Percentiles rank a stretch among this genome's conserved stretches.
Evolutionary conservation across 53 echinoderm and acorn worm genomes (phyloP).

Genomic region (Zoroaster sp.): DNA sequence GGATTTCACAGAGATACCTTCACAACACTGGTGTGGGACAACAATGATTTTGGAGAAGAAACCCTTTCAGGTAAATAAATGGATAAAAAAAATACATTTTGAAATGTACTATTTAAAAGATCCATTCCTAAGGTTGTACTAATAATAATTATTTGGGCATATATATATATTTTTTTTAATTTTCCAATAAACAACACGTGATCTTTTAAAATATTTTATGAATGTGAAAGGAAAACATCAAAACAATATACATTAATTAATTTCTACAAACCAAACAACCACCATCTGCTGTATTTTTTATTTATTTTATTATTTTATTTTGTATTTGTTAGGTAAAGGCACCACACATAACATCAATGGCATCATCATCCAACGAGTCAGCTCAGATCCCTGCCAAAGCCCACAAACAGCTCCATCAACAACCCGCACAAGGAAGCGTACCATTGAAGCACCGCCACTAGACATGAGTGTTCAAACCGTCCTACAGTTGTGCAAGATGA

Average conservation of each 20-base stretch:
- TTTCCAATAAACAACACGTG: too few species aligned
- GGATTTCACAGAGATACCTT: constrained; percentile 13
- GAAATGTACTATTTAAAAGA: neutral
- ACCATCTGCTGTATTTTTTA: neutral
- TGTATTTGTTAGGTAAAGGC: constrained; percentile 62
- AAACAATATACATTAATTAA: too few species aligned
- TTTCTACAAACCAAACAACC: too few species aligned
- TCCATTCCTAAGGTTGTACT: neutral
- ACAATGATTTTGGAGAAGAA: constrained; percentile 67
- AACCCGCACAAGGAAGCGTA: constrained; percentile 20
- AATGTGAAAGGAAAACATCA: neutral
- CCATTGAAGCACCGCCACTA: constrained; percentile 48
- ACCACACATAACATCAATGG: constrained; percentile 71
- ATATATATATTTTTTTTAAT: too few species aligned
- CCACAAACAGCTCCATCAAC: neutral
- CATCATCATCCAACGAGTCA: constrained; percentile 47
- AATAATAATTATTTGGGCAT: too few species aligned
- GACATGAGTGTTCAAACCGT: too few species aligned
- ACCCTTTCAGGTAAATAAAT: constrained; percentile 37
- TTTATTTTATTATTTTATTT: too few species aligned
- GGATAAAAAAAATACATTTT: neutral
- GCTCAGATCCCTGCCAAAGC: neutral
- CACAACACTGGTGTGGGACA: constrained; percentile 78
- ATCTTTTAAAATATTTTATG: neutral
- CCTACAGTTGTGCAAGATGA: too few species aligned